These are phyloP conservation scores for Apogon talboti DNA, from an alignment of 2,797 vertebrate species.

Conservation along the genomic window DNA sequence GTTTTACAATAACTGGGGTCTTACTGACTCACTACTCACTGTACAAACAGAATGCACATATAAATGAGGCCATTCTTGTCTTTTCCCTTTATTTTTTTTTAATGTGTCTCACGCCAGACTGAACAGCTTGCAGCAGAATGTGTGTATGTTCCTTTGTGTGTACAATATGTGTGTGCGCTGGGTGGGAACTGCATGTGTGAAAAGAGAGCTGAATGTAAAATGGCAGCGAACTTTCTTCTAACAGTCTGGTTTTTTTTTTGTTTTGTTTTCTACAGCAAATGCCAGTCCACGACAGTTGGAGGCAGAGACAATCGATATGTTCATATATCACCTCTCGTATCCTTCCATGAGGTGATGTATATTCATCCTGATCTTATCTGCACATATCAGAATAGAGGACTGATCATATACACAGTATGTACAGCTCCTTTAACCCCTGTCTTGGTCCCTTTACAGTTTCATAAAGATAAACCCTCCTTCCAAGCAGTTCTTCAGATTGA, in stretches of 20 bases:
- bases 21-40: constrained; percentile 89
- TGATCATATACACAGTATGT: constrained; percentile 88
- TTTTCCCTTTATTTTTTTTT: constrained; percentile 75
- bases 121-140: constrained; percentile 84
- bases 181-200: constrained; percentile 45
- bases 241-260: constrained; percentile 82
- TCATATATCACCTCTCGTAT: constrained; percentile 58
- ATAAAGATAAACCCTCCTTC: constrained; percentile 58
- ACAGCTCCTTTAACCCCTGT: constrained; percentile 78
- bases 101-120: constrained; percentile 82
- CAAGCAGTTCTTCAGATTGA: constrained; percentile 61
- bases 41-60: constrained; percentile 94
- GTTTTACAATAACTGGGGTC: constrained; percentile 93
- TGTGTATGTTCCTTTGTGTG: constrained; percentile 47
- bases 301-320: constrained; percentile 83
- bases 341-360: constrained; percentile 79
- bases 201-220: constrained; percentile 67
- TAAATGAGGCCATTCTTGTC: constrained; percentile 91
- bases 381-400: constrained; percentile 76
- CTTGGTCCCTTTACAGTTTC: constrained; percentile 78
- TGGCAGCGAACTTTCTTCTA: constrained; percentile 79
- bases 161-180: constrained; percentile 28
- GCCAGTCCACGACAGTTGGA: constrained; percentile 78
- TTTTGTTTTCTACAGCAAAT: constrained; percentile 83
- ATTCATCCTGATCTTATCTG: constrained; percentile 81